A percentile compares a stretch with the other conserved stretches of the same genome.
Conservation (phyloP, 2,113 vertebrate genomes). For the Hypanus sabinus region DNA sequence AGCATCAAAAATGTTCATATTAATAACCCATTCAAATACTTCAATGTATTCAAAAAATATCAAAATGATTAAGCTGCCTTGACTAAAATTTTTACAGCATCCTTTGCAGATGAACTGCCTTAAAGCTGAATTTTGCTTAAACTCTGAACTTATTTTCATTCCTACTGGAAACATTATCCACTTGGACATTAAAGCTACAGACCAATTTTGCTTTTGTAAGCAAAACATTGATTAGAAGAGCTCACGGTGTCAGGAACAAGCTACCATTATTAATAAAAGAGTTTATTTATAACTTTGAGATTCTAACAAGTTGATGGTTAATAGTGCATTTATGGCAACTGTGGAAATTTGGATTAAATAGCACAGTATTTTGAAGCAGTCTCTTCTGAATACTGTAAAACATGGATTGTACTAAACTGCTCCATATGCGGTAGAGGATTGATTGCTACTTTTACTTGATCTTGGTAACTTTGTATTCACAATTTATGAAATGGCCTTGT, state of each 20-base stretch:
- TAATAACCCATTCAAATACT: not conserved
- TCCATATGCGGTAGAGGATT: not conserved
- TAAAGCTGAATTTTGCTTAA: not conserved
- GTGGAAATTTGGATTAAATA: not conserved
- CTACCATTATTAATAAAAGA: not conserved
- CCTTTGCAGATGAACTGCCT: not conserved
- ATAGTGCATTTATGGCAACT: not conserved
- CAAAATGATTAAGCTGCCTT: not conserved
- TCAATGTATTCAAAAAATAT: not conserved
- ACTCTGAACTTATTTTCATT: not conserved
- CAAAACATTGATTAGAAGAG: not conserved
- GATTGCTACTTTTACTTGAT: not conserved
- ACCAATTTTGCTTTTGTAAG: not conserved
- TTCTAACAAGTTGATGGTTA: not conserved
- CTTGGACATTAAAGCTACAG: not conserved
- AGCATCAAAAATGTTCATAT: not conserved
- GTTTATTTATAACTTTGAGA: not conserved
- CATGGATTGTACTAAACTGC: not conserved
- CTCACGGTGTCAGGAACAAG: not conserved
- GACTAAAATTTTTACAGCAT: not conserved
- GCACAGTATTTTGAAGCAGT: conserved; percentile 5
- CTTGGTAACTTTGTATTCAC: not conserved
- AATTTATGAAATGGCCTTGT: not conserved
- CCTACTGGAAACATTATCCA: not conserved
- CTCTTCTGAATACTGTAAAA: not conserved